Base-by-base conservation (phyloP, 37 sponge, comb jelly and placozoan species). In the Diacarnus erythraeanus region DNA sequence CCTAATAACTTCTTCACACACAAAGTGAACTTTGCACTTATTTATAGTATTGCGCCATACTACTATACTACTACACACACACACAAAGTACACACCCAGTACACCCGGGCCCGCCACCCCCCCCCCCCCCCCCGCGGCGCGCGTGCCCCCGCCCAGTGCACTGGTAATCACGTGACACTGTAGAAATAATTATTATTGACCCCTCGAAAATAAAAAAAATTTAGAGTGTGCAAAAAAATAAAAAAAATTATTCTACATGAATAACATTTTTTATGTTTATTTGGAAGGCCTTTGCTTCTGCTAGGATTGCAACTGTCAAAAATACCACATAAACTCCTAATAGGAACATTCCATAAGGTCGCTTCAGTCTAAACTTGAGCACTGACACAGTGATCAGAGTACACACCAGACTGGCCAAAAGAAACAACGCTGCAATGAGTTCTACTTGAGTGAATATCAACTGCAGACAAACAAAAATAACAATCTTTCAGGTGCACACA, bases 391-490 rank as follows among this genome's bases (percentile, higher is more conserved):
- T 79, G 0, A 93, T 79, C 38, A 95, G 83, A 42, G 95, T 84
- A n/a, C 66, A 80, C 34, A 76, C 35, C 26, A 98, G 79, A 29
- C 71, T 87, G 54, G 82, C 27, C 67, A 93, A 39, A 1, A 98
- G 86, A 43, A 97, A 98, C 20, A 54, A 42, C n/a, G 88, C 76
- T 2, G 94, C 94, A 12, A 98, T 39, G 17, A 96, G 68, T 73
- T 96, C 92, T 1, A 97, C 88, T 31, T 87, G 71, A 22, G 89
- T 77, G 72, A 94, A 92, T 44, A 86, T 80, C 23, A 95, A 66
- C 90, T 95, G 63, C 1, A 47, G 38, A 39, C 59, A 56, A 37
- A 75, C 8, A 57, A 37, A 75, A 42, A 70, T n/a, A n/a, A n/a
- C n/a, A n/a, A n/a, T n/a, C n/a, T n/a, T n/a, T n/a, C n/a, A n/a